These are phyloP conservation scores for Malacoraja senta DNA, from an alignment of 2,797 vertebrate genomes.

Conservation along the genomic window DNA sequence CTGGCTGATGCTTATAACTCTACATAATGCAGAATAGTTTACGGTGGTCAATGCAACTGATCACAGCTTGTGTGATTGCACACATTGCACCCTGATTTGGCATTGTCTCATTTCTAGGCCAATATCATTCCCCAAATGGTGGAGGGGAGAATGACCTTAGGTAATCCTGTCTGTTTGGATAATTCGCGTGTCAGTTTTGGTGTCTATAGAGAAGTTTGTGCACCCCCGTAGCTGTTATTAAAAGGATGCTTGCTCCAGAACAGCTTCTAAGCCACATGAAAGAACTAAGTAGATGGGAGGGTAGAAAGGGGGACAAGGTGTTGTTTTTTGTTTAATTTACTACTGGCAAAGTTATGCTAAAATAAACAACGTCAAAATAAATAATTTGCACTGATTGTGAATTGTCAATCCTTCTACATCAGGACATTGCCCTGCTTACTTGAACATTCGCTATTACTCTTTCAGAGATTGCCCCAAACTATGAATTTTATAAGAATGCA, in stretches of 20 bases:
- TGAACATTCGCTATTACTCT: constrained; percentile 62
- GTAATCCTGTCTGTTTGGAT: background rate
- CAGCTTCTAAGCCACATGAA: background rate
- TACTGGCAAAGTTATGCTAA: background rate
- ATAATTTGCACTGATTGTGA: constrained; percentile 10
- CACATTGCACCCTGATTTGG: background rate
- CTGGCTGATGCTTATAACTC: background rate
- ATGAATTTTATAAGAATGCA: constrained; percentile 99
- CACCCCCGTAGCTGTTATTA: background rate
- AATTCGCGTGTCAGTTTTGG: background rate
- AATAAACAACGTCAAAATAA: background rate
- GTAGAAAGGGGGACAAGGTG: background rate
- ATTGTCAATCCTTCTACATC: constrained; percentile 10
- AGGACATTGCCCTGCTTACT: background rate
- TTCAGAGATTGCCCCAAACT: constrained; percentile 98
- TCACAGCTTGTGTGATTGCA: background rate
- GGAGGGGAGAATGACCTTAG: too few species aligned
- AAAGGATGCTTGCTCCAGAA: background rate
- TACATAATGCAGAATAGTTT: background rate
- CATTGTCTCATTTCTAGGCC: too few species aligned
- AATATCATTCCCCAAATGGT: background rate
- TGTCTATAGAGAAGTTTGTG: background rate
- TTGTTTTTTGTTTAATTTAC: background rate
- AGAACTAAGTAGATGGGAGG: background rate
- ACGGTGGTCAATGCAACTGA: background rate